phyloP scores from a whole-genome alignment of 1,140 invertebrate species.

The Drosophila ohnishii region DNA sequence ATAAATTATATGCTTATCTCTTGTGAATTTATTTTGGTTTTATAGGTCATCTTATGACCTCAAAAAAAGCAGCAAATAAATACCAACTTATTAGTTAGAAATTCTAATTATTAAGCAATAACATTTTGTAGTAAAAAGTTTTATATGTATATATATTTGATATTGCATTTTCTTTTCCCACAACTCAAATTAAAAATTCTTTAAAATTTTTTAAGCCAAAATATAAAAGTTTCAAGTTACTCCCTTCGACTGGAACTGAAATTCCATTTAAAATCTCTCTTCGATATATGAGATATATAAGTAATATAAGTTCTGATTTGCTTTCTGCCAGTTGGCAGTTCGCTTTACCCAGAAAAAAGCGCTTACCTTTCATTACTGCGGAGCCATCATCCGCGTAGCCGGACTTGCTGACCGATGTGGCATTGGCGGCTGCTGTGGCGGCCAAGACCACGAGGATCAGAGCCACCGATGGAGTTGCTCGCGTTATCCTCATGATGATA shows the following conservation, averaged over 20 bases:
- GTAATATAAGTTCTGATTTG: neutral
- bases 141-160: neutral
- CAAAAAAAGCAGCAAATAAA: too few relatives aligned
- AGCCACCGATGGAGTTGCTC: conserved; percentile 14
- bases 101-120: too few relatives aligned
- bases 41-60: neutral
- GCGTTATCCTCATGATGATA: conserved; percentile 29
- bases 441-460: conserved; percentile 39
- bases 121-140: too few relatives aligned
- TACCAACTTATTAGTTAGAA: too few relatives aligned
- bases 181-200: neutral
- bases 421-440: conserved; percentile 11
- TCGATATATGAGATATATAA: neutral
- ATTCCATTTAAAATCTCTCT: conserved; percentile 10
- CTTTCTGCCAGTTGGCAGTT: conserved; percentile 21
- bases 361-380: conserved; percentile 78
- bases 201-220: neutral
- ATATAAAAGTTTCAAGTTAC: conserved; percentile 1
- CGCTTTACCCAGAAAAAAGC: conserved; percentile 29
- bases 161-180: neutral
- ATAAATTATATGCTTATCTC: neutral
- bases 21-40: neutral
- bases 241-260: neutral
- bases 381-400: conserved; percentile 74
- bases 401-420: conserved; percentile 56